Evolutionary conservation across 2,888 invertebrate genomes (phyloP).

Genomic region (Apotomis betuletana): DNA sequence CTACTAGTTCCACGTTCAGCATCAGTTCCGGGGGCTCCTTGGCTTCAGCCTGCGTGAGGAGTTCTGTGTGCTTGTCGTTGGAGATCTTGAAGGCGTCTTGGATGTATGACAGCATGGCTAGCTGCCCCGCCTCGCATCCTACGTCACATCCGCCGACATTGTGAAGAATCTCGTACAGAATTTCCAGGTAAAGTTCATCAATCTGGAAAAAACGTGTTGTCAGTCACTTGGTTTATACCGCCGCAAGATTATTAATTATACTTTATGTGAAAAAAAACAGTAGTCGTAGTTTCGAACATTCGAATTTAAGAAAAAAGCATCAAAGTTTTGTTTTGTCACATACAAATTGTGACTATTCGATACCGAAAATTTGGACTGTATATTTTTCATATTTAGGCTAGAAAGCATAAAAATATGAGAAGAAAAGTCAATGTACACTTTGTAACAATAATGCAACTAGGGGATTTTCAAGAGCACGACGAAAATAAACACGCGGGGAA

Average conservation of each 20-base stretch:
- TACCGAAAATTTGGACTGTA: too few relatives aligned
- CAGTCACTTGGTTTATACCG: slow-evolving; percentile 16
- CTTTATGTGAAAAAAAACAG: too few relatives aligned
- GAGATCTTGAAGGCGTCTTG: slow-evolving; percentile 91
- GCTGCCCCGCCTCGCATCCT: slow-evolving; percentile 87
- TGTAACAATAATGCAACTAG: neutral
- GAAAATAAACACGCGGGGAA: neutral
- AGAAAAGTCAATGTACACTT: neutral
- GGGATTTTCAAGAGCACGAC: neutral
- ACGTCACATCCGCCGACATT: slow-evolving; percentile 93
- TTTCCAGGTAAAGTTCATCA: slow-evolving; percentile 93
- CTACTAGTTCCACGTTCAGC: slow-evolving; percentile 93
- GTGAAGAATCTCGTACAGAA: slow-evolving; percentile 92
- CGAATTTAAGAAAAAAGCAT: neutral
- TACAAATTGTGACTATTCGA: too few relatives aligned
- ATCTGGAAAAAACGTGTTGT: slow-evolving; percentile 81
- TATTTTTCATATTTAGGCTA: too few relatives aligned
- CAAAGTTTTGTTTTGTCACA: too few relatives aligned
- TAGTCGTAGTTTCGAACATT: too few relatives aligned
- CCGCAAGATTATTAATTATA: too few relatives aligned
- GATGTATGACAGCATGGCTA: slow-evolving; percentile 88
- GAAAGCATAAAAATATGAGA: too few relatives aligned
- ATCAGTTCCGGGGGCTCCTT: slow-evolving; percentile 93
- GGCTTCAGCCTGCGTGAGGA: slow-evolving; percentile 87
- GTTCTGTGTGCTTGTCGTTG: slow-evolving; percentile 88